These are phyloP conservation scores for Hirundo rustica DNA, from an alignment of 2,797 vertebrate genomes.

Conservation along the genomic window DNA sequence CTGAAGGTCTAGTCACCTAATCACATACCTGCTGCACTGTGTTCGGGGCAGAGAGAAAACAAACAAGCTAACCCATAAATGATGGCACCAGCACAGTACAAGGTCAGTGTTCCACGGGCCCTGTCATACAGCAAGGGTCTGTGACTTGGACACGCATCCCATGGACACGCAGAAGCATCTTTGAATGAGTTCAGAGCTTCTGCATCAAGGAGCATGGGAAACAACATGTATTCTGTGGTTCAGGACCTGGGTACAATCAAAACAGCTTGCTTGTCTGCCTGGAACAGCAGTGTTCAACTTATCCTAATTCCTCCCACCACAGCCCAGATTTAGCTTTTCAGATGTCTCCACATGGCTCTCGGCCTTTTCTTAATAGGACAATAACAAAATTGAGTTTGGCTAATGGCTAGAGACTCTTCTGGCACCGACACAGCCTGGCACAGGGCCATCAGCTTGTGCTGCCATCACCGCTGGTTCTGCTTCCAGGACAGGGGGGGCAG, in stretches of 20 bases:
- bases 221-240: background rate
- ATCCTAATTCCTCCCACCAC: background rate
- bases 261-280: background rate
- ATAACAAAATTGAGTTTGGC: background rate
- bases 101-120: background rate
- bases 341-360: background rate
- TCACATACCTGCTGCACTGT: background rate
- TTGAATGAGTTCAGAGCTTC: background rate
- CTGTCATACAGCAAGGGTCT: background rate
- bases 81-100: background rate
- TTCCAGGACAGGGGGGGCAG: background rate
- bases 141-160: background rate
- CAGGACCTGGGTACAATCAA: background rate
- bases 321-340: background rate
- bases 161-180: background rate
- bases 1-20: background rate
- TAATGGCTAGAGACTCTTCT: background rate
- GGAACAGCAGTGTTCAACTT: background rate
- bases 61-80: background rate
- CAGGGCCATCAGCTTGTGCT: background rate
- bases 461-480: background rate
- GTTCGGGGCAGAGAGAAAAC: accelerated
- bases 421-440: background rate
- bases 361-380: background rate
- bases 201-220: background rate